Evolutionary conservation across 23 tunicate genomes (phyloP), one percentile per base, ranked within the genome.

Genomic region (Styela clava): DNA sequence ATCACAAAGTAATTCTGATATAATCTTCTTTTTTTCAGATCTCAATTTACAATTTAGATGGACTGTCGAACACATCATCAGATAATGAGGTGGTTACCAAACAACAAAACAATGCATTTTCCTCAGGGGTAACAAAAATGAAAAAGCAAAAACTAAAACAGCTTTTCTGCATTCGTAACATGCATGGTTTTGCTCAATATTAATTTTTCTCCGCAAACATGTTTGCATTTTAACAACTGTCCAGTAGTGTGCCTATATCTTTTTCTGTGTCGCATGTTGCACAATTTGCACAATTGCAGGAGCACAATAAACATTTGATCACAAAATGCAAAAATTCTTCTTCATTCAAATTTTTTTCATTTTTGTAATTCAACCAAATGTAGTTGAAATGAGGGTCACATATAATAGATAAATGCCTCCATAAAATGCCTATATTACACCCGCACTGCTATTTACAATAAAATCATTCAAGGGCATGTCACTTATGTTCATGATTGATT

Each of bases 11-110:
- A n/a, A n/a, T n/a, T n/a, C n/a, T n/a, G n/a, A n/a, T 35, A 24
- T 74, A 34, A 35, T 34, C 35, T 74, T n/a, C 3, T 31, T 74
- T 74, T 74, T 74, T 61, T 32, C 35, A 72, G 32, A 34, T 44
- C 12, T 44, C 56, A 5, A 12, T 44, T 12, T 44, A 44, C 56
- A 44, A 44, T 12, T 44, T 44, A 12, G 56, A 44, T 5, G 56
- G 56, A 44, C 12, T 44, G 56, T 44, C 56, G 12, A 44, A 44
- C 56, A 12, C 7, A 5, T 5, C 56, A 12, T 44, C 56, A 5
- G 56, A 44, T 44, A 44, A 44, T 44, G 56, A 44, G 56, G 56
- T 44, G 56, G 56, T 44, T 44, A 44, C 56, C 7, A 44, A 44
- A 44, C 56, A 44, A 44, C 56, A 7, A 44, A 44, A 44, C 56